Evolutionary conservation across 1,140 invertebrate genomes (phyloP), one percentile per base, ranked within the genome.

Genomic region (Zaprionus ornatus): DNA sequence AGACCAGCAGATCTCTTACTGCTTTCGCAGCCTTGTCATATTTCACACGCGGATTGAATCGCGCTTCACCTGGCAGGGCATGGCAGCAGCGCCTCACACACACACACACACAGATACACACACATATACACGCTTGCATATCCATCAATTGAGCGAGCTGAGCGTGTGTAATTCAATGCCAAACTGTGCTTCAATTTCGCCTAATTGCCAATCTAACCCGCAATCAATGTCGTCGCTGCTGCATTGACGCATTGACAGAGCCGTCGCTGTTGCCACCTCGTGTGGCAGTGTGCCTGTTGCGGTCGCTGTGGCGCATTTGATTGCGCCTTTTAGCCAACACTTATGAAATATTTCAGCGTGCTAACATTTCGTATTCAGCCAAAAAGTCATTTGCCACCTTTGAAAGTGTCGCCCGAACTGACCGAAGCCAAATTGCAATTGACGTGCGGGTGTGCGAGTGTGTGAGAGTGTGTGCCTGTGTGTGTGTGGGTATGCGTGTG

Each of bases 331-430:
- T 74, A 71, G 68, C 62, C 84, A 72, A 57, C 67, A 79, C 77
- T 88, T 87, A 90, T 87, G 85, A 88, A 80, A 84, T 76, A 88
- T 84, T 84, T 88, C 70, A 55, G 32, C 61, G 35, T 40, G 67
- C 59, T 42, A 75, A 59, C 57, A 45, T 60, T 66, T 63, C 81
- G 45, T 50, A 73, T 61, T 65, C 62, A 70, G 63, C 9, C 69
- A 69, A 73, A 88, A 87, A 84, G 79, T 73, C 70, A 88, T 87
- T 87, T 83, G 60, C 67, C 73, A 86, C 63, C 67, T 77, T 83
- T 87, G 72, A 88, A 72, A 71, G 63, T 82, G 76, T 78, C 56
- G 61, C 52, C 40, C 56, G 21, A 37, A 35, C 27, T 32, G 19
- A 23, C 32, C 32, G 56, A 83, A 74, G 64, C 50, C 65, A 83